A percentile compares a stretch with the other conserved stretches of the same genome.
phyloP scores from a whole-genome alignment of 92 coral and sea anemone species.

The Bergia sp. region DNA sequence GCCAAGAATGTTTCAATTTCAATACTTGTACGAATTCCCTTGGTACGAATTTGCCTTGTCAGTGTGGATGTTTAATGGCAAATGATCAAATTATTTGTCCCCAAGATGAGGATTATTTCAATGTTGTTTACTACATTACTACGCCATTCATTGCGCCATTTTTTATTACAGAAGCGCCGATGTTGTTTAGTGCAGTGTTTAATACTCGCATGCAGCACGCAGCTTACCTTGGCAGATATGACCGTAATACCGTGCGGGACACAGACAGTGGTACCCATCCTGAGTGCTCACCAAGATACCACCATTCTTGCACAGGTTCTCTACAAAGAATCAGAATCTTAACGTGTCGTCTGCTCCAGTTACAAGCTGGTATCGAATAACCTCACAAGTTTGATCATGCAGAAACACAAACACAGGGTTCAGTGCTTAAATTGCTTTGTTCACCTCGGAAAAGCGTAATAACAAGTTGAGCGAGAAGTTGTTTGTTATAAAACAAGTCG shows the following conservation, averaged over 20 bases:
- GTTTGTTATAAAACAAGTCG: background rate
- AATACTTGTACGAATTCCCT: too few relatives aligned
- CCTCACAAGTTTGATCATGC: background rate
- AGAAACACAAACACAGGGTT: background rate
- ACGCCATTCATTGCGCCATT: background rate
- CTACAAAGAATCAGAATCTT: background rate
- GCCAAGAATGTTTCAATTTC: too few relatives aligned
- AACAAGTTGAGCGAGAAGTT: too few relatives aligned
- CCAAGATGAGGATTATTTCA: too few relatives aligned
- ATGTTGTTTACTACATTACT: background rate
- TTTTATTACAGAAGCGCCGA: background rate
- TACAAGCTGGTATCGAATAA: background rate
- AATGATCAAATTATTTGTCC: too few relatives aligned
- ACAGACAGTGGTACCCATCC: slow-evolving; percentile 1
- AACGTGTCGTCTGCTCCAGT: background rate
- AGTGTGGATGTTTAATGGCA: too few relatives aligned
- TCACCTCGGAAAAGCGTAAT: background rate
- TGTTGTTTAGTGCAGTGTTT: background rate
- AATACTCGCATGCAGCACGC: background rate
- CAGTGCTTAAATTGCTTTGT: background rate
- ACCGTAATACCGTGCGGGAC: slow-evolving; percentile 7
- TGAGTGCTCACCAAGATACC: background rate
- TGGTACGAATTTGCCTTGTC: too few relatives aligned
- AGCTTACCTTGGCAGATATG: slow-evolving; percentile 7
- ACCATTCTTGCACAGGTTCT: slow-evolving; percentile 10